Conservation (phyloP, 2,113 vertebrate genomes). For the Dasyprocta punctata region DNA sequence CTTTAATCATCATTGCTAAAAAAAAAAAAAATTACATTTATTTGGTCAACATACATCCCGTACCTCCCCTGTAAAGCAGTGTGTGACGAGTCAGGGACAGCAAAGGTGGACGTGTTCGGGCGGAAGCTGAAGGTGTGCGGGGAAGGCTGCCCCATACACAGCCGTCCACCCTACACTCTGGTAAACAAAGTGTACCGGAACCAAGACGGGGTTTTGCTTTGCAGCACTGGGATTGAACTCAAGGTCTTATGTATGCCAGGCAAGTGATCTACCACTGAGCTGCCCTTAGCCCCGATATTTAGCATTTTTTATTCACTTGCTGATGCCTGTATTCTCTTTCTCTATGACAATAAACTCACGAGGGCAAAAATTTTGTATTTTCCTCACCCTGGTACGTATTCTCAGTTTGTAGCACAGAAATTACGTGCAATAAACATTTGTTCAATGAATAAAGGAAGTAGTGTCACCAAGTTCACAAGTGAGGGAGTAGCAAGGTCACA, state of each 20-base stretch:
- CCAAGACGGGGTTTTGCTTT: background rate
- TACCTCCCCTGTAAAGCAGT: background rate
- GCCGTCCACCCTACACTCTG: background rate
- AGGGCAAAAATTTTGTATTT: background rate
- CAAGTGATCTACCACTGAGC: background rate
- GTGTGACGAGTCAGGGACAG: background rate
- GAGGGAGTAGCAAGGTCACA: background rate
- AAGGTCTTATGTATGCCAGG: background rate
- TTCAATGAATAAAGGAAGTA: background rate
- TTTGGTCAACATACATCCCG: background rate
- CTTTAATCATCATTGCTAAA: background rate
- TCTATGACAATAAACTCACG: background rate
- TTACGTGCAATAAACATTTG: background rate
- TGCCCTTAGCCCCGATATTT: accelerated
- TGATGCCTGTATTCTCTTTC: background rate
- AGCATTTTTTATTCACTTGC: background rate
- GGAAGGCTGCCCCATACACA: background rate
- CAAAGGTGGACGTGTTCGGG: background rate
- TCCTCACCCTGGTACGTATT: background rate
- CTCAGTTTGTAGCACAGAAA: background rate
- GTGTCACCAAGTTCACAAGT: background rate
- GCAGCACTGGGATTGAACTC: background rate
- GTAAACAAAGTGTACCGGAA: background rate
- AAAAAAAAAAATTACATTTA: background rate
- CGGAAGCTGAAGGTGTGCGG: background rate